Percentiles rank a stretch among this genome's conserved stretches.
These are phyloP conservation scores for Cepaea nemoralis DNA, from an alignment of 1,140 invertebrate species.

Conservation along the genomic window DNA sequence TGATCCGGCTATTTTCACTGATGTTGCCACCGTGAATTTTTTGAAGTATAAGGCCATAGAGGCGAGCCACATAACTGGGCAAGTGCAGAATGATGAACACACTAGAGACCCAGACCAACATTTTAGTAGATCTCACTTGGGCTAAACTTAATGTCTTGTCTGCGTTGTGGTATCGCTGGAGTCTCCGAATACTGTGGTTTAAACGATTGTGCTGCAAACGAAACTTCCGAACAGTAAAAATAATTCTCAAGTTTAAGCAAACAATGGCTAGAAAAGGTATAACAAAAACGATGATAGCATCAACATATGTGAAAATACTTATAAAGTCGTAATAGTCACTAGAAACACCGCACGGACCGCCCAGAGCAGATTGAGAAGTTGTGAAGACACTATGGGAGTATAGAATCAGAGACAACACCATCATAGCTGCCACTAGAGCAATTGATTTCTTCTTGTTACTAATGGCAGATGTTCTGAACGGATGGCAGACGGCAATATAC, in stretches of 20 bases:
- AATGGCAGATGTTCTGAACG: conserved; percentile 61
- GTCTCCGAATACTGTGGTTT: conserved; percentile 20
- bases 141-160: conserved; percentile 62
- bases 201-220: conserved; percentile 45
- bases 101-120: conserved; percentile 85
- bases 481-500: conserved; percentile 68
- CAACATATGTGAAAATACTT: conserved; percentile 75
- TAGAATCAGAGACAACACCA: conserved; percentile 54
- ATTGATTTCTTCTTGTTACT: conserved; percentile 60
- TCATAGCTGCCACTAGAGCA: conserved; percentile 41
- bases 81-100: conserved; percentile 85
- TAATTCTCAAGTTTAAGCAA: conserved; percentile 73
- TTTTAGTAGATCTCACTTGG: conserved; percentile 83
- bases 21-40: conserved; percentile 5
- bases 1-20: conserved; percentile 23
- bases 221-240: conserved; percentile 51
- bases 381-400: conserved; percentile 62
- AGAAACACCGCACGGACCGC: conserved; percentile 37
- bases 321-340: conserved; percentile 63
- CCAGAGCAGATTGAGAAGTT: conserved; percentile 37
- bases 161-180: conserved; percentile 29
- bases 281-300: conserved; percentile 75
- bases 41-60: conserved; percentile 61
- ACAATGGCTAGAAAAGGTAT: conserved; percentile 75
- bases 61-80: conserved; percentile 74